Conservation (phyloP, 2,888 invertebrate genomes). For the Polylopha cassiicola region DNA sequence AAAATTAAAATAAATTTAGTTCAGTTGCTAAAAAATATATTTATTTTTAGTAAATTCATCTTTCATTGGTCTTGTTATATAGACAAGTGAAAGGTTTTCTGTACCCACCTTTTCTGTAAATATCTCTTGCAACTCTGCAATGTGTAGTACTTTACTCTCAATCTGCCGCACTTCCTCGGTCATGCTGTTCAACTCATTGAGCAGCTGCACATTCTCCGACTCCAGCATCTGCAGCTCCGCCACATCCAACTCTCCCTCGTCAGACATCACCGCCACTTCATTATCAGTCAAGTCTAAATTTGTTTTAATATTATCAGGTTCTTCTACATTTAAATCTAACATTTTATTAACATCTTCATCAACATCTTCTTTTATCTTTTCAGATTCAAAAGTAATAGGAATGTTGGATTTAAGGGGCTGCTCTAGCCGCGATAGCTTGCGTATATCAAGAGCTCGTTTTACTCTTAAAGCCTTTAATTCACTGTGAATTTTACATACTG, state of each 20-base stretch:
- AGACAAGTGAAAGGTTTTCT: not conserved
- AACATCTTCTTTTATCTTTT: slow-evolving; percentile 41
- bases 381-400: slow-evolving; percentile 50
- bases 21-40: too few relatives aligned
- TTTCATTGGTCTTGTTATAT: not conserved
- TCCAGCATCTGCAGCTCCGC: slow-evolving; percentile 97
- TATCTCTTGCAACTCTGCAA: slow-evolving; percentile 95
- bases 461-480: slow-evolving; percentile 92
- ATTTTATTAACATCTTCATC: slow-evolving; percentile 33
- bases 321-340: slow-evolving; percentile 32
- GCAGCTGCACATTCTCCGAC: slow-evolving; percentile 91
- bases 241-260: slow-evolving; percentile 83
- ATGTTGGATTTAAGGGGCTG: slow-evolving; percentile 47
- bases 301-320: slow-evolving; percentile 43
- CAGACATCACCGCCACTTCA: slow-evolving; percentile 66
- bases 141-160: slow-evolving; percentile 95
- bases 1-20: slow-evolving; percentile 26
- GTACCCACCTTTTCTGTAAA: slow-evolving; percentile 91
- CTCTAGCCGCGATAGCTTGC: slow-evolving; percentile 86
- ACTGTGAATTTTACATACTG: slow-evolving; percentile 90
- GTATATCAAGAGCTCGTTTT: slow-evolving; percentile 89
- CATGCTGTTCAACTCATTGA: slow-evolving; percentile 91
- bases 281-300: slow-evolving; percentile 61
- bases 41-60: too few relatives aligned
- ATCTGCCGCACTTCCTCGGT: slow-evolving; percentile 94